Evolutionary conservation across 2,888 invertebrate species (phyloP).

Genomic region (Cordilura impudica): DNA sequence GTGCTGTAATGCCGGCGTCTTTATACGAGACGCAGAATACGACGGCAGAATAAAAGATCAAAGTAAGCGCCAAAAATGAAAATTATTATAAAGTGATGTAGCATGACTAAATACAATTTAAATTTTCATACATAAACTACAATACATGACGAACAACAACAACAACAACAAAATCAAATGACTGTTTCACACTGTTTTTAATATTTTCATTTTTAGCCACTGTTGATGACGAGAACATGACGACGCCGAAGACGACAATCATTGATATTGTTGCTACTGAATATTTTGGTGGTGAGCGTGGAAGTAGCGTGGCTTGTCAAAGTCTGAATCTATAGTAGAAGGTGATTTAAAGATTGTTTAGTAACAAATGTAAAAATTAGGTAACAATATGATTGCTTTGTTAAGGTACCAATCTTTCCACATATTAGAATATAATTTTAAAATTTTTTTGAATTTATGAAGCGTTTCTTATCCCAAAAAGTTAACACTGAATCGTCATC

Average conservation of each 20-base stretch:
- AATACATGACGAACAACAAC: not conserved
- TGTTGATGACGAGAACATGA: not conserved
- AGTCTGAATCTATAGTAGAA: not conserved
- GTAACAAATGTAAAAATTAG: no score
- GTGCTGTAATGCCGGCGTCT: slow-evolving; percentile 22
- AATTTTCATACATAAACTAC: slow-evolving; percentile 25
- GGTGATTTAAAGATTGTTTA: no score
- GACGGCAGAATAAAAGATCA: slow-evolving; percentile 53
- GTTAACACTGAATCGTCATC: no score
- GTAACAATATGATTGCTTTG: no score
- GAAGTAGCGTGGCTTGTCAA: not conserved
- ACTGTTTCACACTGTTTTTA: not conserved
- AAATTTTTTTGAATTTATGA: no score
- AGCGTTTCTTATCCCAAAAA: no score
- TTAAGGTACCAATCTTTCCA: no score
- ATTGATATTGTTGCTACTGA: no score
- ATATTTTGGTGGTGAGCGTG: not conserved
- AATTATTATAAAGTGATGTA: slow-evolving; percentile 77
- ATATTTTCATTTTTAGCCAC: not conserved
- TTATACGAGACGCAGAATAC: not conserved
- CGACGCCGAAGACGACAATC: not conserved
- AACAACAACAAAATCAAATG: not conserved
- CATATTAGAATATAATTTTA: no score
- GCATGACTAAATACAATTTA: slow-evolving; percentile 78
- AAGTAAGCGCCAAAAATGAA: slow-evolving; percentile 68